A percentile compares a stretch with the other conserved stretches of the same genome.
These are phyloP conservation scores for Lissonota sp. DNA, from an alignment of 2,888 invertebrate genomes.

Conservation along the genomic window DNA sequence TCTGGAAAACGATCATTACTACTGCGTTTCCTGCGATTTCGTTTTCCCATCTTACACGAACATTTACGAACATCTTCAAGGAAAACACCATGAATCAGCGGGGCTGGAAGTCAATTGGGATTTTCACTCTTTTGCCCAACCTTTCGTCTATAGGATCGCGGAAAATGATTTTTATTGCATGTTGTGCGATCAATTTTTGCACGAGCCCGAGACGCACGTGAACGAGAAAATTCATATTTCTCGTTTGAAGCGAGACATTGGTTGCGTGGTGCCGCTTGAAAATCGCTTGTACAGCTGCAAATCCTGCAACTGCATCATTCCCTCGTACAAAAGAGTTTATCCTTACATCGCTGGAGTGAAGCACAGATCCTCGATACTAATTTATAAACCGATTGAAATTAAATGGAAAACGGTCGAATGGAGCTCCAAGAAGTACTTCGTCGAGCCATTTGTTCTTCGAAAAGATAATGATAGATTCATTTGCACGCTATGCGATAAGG, in stretches of 20 bases:
- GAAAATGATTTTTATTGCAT: slow-evolving; percentile 2
- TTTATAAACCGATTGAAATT: too few relatives aligned
- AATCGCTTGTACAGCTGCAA: neutral
- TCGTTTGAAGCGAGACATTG: neutral
- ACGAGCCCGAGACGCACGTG: neutral
- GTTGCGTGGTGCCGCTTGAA: neutral
- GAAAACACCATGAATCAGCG: neutral
- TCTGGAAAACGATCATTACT: neutral
- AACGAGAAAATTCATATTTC: neutral
- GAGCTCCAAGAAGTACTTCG: neutral
- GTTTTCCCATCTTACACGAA: neutral
- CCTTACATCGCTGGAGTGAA: too few relatives aligned
- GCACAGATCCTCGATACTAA: too few relatives aligned
- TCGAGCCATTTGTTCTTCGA: neutral
- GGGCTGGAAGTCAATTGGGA: too few relatives aligned
- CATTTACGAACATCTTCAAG: neutral
- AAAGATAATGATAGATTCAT: too few relatives aligned
- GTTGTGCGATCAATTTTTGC: neutral
- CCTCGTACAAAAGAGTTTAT: neutral
- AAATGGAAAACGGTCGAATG: neutral
- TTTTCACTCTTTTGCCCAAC: neutral
- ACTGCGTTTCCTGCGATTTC: slow-evolving; percentile 1
- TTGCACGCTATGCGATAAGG: too few relatives aligned
- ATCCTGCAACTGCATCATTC: neutral
- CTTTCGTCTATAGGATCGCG: neutral